A percentile compares a stretch with the other conserved stretches of the same genome.
Conservation (phyloP, 2,888 invertebrate genomes). For the Microctonus hyperodae region DNA sequence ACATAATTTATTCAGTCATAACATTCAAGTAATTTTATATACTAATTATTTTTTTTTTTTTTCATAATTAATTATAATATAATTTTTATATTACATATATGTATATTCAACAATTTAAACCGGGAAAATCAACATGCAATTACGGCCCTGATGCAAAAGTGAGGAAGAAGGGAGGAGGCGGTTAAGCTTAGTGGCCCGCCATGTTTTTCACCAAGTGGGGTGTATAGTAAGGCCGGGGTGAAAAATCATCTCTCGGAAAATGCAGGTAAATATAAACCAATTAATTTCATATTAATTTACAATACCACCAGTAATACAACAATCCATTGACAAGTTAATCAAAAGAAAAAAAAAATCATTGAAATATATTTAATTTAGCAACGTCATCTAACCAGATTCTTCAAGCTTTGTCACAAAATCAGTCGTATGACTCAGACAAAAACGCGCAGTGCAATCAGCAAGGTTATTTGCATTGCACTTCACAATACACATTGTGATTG, state of each 20-base stretch:
- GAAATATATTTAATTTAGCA: conserved; percentile 45
- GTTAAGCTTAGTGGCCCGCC: conserved; percentile 67
- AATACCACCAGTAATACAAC: background rate
- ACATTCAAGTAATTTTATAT: too few species aligned
- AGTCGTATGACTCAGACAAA: conserved; percentile 54
- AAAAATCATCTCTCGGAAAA: conserved; percentile 63
- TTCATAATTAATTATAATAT: background rate
- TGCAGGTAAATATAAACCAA: conserved; percentile 56
- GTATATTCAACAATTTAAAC: background rate
- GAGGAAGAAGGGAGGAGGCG: conserved; percentile 41
- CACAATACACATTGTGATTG: background rate
- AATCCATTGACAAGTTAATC: background rate
- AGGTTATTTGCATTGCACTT: conserved; percentile 53
- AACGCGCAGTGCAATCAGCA: conserved; percentile 51
- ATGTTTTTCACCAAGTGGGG: conserved; percentile 82
- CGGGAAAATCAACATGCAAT: background rate
- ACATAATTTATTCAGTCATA: too few species aligned
- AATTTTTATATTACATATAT: background rate
- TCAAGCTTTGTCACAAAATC: conserved; percentile 16
- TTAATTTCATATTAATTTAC: background rate
- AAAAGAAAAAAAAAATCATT: background rate
- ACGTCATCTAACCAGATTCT: conserved; percentile 47
- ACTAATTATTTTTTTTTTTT: too few species aligned
- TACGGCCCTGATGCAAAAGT: conserved; percentile 25
- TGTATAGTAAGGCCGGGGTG: conserved; percentile 65